These are phyloP conservation scores for Malurus melanocephalus DNA, from an alignment of 2,113 vertebrate genomes.

Conservation along the genomic window DNA sequence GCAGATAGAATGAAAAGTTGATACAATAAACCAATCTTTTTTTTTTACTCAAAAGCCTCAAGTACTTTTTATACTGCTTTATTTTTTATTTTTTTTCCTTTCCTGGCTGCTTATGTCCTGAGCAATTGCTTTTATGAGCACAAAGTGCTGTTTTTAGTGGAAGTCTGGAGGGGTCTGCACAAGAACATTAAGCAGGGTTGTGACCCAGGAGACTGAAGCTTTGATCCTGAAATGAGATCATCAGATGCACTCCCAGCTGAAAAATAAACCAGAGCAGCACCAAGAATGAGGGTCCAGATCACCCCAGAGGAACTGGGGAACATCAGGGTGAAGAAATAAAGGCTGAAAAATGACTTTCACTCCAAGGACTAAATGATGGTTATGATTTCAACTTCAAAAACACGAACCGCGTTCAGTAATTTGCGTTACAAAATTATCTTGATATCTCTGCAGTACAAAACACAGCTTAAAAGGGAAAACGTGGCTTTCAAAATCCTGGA, in stretches of 20 bases:
- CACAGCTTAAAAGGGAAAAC: conserved; percentile 16
- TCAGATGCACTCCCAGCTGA: not conserved
- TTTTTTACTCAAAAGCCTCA: not conserved
- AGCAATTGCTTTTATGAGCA: not conserved
- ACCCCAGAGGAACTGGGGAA: not conserved
- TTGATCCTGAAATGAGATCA: conserved; percentile 20
- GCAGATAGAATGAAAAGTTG: not conserved
- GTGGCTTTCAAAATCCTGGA: conserved; percentile 5
- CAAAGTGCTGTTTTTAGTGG: not conserved
- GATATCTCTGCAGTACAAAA: conserved; percentile 14
- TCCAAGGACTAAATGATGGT: conserved; percentile 33
- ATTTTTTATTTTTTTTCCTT: not conserved
- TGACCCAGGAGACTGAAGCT: conserved; percentile 5
- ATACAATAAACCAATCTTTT: not conserved
- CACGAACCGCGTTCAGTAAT: not conserved
- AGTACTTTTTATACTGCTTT: not conserved
- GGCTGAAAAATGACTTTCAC: not conserved
- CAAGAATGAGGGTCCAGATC: not conserved
- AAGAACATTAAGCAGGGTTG: conserved; percentile 6
- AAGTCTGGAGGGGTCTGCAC: not conserved
- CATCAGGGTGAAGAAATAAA: not conserved
- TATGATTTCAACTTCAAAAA: conserved; percentile 8
- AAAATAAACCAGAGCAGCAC: not conserved
- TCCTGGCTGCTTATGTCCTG: not conserved
- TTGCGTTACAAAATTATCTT: conserved; percentile 38